These are phyloP conservation scores for Eolophus roseicapilla DNA, from an alignment of 2,113 vertebrate genomes.

Conservation along the genomic window DNA sequence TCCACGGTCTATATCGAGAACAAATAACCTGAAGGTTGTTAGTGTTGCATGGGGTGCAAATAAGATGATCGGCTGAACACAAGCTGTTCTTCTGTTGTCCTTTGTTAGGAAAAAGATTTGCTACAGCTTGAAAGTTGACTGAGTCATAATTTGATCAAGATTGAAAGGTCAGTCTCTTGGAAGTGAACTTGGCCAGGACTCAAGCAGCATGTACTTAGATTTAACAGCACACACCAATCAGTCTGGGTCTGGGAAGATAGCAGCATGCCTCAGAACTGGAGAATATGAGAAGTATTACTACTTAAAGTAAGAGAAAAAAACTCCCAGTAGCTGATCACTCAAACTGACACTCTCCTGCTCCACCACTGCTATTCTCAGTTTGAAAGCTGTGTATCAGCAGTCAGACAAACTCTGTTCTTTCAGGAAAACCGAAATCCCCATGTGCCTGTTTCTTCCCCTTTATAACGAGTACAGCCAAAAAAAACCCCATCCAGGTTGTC, in stretches of 20 bases:
- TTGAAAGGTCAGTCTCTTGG: slow-evolving; percentile 6
- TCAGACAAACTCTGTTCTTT: background rate
- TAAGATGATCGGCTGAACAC: background rate
- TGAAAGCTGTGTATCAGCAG: background rate
- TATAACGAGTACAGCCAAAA: background rate
- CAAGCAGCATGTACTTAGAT: background rate
- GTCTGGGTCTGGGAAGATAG: background rate
- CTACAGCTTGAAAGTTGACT: background rate
- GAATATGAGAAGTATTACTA: background rate
- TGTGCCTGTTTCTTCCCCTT: background rate
- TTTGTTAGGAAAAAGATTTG: background rate
- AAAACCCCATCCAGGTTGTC: background rate
- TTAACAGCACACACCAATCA: background rate
- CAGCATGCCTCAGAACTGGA: background rate
- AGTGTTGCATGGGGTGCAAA: background rate
- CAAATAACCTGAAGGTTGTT: background rate
- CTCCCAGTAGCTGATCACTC: background rate
- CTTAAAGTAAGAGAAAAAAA: background rate
- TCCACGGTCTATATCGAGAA: background rate
- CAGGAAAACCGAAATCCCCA: background rate
- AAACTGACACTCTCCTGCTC: background rate
- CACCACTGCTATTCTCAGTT: background rate
- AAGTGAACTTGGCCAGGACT: background rate
- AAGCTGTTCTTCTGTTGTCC: background rate
- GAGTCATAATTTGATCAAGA: slow-evolving; percentile 28